Evolutionary conservation across 2,888 invertebrate species (phyloP), one percentile per base, ranked within the genome.

Genomic region (Bhutanitis thaidina): DNA sequence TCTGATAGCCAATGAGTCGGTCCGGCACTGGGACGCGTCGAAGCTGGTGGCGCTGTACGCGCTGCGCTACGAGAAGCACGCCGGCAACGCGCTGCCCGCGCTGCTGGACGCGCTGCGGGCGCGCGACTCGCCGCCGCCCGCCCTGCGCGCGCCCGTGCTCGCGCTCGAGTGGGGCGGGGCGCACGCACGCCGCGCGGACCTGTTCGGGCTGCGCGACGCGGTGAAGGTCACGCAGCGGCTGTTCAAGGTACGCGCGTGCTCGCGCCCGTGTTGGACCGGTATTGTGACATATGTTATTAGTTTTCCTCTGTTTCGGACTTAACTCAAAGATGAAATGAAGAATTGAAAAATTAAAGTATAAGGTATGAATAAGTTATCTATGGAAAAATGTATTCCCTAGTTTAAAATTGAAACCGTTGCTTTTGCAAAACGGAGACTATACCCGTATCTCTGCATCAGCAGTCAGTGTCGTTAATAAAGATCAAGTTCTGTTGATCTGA

Each of bases 41-140:
- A 93, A 97, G 61, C 90, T 99, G 48, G 97, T 98, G 0, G 94
- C 97, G 80, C 81, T 99, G 25, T 99, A 99, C 87, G 96, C 97
- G 0, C 88, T 99, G 14, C 93, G 97, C 27, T 99, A 98, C 81
- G 97, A 98, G 82, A 94, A 95, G 60, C 95, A 97, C 78, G 93
- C 94, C 45, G 96, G 93, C 77, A 97, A 96, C 78, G 80, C 80
- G 5, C 92, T 97, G 15, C 91, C 92, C 0, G 92, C 94, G 0
- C 91, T 99, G 12, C 80, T 96, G 51, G 94, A 94, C 38, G 88
- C 93, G 38, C 90, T 98, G 52, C 93, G 93, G 67, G 92, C 91
- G 57, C 91, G 94, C 49, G 93, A 93, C n/a, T 91, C 94, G 14
- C 84, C 92, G 10, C 91, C 94, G 14, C 84, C 92, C n/a, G 94